phyloP scores from a whole-genome alignment of 1,140 invertebrate genomes.

The Sycophaga agraensis region DNA sequence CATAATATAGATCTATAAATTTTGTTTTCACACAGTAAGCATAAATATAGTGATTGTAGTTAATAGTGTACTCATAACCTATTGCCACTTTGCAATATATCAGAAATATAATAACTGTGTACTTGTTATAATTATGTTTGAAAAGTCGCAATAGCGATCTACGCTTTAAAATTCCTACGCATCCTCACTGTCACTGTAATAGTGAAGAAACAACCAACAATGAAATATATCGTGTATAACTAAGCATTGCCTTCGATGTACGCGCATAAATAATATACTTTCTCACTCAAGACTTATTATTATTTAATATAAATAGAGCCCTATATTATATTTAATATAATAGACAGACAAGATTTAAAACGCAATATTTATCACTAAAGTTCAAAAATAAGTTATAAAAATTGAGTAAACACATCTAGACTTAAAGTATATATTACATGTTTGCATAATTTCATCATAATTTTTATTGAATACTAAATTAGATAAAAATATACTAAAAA shows the following conservation, averaged over 20 bases:
- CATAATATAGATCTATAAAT: slow-evolving; percentile 32
- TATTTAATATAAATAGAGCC: too few relatives aligned
- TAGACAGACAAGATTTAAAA: too few relatives aligned
- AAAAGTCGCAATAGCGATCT: slow-evolving; percentile 2
- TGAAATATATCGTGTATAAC: not conserved
- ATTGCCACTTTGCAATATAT: slow-evolving; percentile 1
- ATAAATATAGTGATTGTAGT: not conserved
- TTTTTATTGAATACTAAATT: too few relatives aligned
- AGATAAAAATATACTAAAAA: too few relatives aligned
- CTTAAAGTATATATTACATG: too few relatives aligned
- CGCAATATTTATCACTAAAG: too few relatives aligned
- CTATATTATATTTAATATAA: too few relatives aligned
- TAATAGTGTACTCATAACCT: slow-evolving; percentile 28
- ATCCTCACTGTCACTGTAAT: too few relatives aligned
- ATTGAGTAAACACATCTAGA: too few relatives aligned
- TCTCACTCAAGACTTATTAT: not conserved
- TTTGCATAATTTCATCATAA: too few relatives aligned
- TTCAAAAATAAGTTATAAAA: too few relatives aligned
- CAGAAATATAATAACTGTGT: not conserved
- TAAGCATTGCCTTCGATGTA: not conserved
- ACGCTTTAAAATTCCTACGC: too few relatives aligned
- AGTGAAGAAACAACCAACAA: not conserved
- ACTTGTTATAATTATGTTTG: not conserved
- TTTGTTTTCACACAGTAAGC: slow-evolving; percentile 19
- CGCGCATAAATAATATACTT: slow-evolving; percentile 3